phyloP scores from a whole-genome alignment of 1,140 invertebrate genomes.

The Ylistrum balloti region DNA sequence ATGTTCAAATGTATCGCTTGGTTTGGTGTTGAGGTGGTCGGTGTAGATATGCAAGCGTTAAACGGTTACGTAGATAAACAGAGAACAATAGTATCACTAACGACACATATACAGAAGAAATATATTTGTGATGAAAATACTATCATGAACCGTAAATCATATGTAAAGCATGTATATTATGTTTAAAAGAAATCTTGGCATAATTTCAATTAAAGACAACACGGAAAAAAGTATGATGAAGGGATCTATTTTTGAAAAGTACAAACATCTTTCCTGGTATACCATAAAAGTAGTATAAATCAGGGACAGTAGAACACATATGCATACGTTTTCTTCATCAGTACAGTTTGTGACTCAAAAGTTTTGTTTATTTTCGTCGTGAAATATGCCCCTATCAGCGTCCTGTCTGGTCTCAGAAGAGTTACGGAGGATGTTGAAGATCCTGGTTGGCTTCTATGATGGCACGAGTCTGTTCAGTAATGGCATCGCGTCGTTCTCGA shows the following conservation, averaged over 20 bases:
- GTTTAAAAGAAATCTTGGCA: too few species aligned
- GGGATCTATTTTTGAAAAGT: not conserved
- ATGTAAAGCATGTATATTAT: not conserved
- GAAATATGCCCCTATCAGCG: not conserved
- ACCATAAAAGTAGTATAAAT: not conserved
- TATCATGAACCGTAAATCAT: too few species aligned
- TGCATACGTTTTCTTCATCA: constrained; percentile 10
- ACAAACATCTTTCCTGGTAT: not conserved
- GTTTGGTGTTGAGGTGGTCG: too few species aligned
- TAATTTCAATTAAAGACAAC: too few species aligned
- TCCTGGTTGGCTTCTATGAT: not conserved
- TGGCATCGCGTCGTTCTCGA: not conserved
- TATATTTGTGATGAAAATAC: too few species aligned
- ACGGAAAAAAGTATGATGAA: too few species aligned
- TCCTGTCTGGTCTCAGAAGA: not conserved
- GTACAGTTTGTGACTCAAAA: not conserved
- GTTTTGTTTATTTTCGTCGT: not conserved
- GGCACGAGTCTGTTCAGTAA: not conserved
- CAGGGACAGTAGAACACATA: not conserved
- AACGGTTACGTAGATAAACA: too few species aligned
- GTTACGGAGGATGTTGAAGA: constrained; percentile 3
- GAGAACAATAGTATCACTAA: too few species aligned
- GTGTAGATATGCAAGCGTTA: too few species aligned
- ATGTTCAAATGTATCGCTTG: too few species aligned
- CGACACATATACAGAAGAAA: too few species aligned